Percentiles rank a stretch among this genome's conserved stretches.
phyloP scores from a whole-genome alignment of 2,797 vertebrate genomes.

The Sebastes jordani region DNA sequence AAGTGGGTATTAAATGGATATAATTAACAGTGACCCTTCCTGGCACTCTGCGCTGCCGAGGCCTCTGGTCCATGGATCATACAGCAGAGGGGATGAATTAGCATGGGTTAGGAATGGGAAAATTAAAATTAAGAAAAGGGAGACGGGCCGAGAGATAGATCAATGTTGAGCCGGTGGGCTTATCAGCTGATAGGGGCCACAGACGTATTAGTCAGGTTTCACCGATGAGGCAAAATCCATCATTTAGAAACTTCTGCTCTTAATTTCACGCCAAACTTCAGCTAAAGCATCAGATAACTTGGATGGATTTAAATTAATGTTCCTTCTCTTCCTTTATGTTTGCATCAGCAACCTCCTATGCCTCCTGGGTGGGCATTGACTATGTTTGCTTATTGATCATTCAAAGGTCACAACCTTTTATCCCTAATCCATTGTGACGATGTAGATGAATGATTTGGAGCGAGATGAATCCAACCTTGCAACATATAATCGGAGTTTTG shows the following conservation, averaged over 20 bases:
- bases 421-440: constrained; percentile 68
- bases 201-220: constrained; percentile 38
- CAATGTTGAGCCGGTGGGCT: constrained; percentile 70
- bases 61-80: constrained; percentile 76
- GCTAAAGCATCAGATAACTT: not conserved
- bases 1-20: constrained; percentile 90
- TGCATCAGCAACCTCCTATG: constrained; percentile 14
- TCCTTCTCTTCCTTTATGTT: constrained; percentile 14
- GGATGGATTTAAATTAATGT: not conserved
- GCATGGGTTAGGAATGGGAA: constrained; percentile 77
- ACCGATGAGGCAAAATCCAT: constrained; percentile 40
- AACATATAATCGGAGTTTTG: constrained; percentile 38
- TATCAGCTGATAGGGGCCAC: constrained; percentile 68
- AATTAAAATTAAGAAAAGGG: constrained; percentile 73
- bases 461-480: constrained; percentile 44
- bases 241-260: constrained; percentile 53
- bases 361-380: constrained; percentile 36
- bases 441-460: constrained; percentile 63
- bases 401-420: constrained; percentile 54
- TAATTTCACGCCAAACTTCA: constrained; percentile 31
- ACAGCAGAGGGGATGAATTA: constrained; percentile 79
- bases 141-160: constrained; percentile 66
- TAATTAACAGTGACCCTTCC: constrained; percentile 88
- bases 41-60: constrained; percentile 75
- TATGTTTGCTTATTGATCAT: constrained; percentile 68